These are phyloP conservation scores for Formica aserva DNA, from an alignment of 2,888 invertebrate genomes.

Conservation along the genomic window DNA sequence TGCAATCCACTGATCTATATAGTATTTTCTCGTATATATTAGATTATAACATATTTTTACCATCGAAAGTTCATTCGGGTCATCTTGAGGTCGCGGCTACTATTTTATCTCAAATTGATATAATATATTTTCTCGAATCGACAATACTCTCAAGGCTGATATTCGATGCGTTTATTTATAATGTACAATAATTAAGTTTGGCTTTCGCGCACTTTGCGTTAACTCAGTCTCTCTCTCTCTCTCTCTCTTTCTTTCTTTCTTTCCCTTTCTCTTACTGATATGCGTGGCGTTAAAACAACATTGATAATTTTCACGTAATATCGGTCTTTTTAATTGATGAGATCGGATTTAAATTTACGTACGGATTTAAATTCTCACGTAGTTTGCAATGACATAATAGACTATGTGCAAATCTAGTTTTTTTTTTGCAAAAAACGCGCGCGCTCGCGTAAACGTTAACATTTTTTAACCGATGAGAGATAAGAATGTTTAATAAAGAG, in stretches of 20 bases:
- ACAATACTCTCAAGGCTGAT: constrained; percentile 39
- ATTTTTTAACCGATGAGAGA: neutral
- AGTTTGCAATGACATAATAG: neutral
- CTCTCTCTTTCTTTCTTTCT: no score
- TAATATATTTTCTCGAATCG: constrained; percentile 34
- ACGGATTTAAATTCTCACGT: constrained; percentile 42
- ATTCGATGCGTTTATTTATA: constrained; percentile 64
- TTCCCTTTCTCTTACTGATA: neutral
- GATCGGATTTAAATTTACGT: constrained; percentile 68
- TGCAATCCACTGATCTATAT: neutral
- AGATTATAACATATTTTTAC: constrained; percentile 18
- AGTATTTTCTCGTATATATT: neutral
- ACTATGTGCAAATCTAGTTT: neutral
- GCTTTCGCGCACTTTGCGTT: constrained; percentile 47
- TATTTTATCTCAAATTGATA: constrained; percentile 35
- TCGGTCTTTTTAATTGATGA: constrained; percentile 59
- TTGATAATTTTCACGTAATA: constrained; percentile 59
- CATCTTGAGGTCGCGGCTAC: constrained; percentile 10
- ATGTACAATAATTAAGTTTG: constrained; percentile 64
- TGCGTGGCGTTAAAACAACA: neutral
- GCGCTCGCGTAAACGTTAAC: neutral
- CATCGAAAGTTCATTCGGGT: constrained; percentile 43
- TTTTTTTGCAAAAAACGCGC: neutral
- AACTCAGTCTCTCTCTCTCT: no score
- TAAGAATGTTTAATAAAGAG: constrained; percentile 6